Conservation (phyloP, 2,113 vertebrate genomes). For the Galeopterus variegatus region DNA sequence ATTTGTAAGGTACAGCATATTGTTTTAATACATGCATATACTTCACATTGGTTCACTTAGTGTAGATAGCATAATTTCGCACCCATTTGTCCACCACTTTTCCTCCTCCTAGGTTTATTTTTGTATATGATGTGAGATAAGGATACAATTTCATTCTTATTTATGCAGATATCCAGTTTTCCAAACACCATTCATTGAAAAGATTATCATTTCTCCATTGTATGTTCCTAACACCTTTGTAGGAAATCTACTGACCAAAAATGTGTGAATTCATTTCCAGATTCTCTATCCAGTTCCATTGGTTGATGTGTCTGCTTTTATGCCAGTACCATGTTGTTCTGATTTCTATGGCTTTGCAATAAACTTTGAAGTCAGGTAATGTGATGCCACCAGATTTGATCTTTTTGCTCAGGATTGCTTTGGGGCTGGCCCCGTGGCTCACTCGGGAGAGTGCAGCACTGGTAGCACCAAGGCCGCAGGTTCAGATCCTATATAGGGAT, state of each 20-base stretch:
- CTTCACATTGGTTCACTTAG: too few relatives aligned
- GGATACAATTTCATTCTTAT: neutral
- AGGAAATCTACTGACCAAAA: neutral
- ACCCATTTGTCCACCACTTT: too few relatives aligned
- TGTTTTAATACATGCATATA: too few relatives aligned
- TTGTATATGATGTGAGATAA: neutral
- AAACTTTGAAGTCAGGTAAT: neutral
- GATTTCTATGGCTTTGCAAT: neutral
- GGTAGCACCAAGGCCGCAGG: too few relatives aligned
- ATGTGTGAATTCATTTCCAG: neutral
- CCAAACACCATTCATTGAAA: neutral
- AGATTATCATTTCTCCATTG: neutral
- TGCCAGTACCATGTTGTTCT: neutral
- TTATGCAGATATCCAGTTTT: neutral
- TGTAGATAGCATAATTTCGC: too few relatives aligned
- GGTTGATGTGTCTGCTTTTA: neutral
- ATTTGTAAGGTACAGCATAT: too few relatives aligned
- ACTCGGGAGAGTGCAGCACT: too few relatives aligned
- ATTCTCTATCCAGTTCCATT: neutral
- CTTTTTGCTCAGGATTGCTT: neutral
- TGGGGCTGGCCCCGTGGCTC: too few relatives aligned
- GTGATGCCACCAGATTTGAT: neutral
- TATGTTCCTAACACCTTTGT: neutral
- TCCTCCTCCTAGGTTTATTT: too few relatives aligned
- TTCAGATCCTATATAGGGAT: too few relatives aligned